Evolutionary conservation across 2,797 vertebrate species (phyloP).

Genomic region (Harpagifer antarcticus): DNA sequence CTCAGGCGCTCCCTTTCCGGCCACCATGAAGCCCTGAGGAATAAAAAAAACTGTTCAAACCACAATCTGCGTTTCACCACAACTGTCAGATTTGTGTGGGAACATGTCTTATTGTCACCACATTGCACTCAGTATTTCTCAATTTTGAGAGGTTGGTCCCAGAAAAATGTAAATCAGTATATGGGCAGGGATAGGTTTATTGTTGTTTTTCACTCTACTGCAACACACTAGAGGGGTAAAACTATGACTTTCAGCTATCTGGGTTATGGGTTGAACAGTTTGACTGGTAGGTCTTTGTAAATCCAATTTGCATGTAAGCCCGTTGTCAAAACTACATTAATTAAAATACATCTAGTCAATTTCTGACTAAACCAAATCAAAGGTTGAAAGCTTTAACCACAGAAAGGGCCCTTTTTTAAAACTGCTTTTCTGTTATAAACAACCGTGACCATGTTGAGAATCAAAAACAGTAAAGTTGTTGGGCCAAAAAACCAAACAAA

Average conservation of each 20-base stretch:
- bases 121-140: constrained; percentile 20
- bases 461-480: neutral
- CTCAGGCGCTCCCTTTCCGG: constrained; percentile 43
- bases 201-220: constrained; percentile 19
- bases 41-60: constrained; percentile 41
- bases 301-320: neutral
- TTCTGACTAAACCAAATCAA: neutral
- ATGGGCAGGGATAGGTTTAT: constrained; percentile 1
- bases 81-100: constrained; percentile 28
- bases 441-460: neutral
- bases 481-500: no score
- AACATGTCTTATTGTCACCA: constrained; percentile 19
- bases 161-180: neutral
- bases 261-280: neutral
- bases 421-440: no score
- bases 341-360: neutral
- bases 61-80: constrained; percentile 35
- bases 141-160: constrained; percentile 6
- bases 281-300: neutral
- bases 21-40: constrained; percentile 47
- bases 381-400: neutral
- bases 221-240: constrained; percentile 13
- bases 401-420: neutral
- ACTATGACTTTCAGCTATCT: neutral
- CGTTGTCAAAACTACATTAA: neutral